These are phyloP conservation scores for Cyprichromis sp. DNA, from an alignment of 2,113 vertebrate species.

Conservation along the genomic window DNA sequence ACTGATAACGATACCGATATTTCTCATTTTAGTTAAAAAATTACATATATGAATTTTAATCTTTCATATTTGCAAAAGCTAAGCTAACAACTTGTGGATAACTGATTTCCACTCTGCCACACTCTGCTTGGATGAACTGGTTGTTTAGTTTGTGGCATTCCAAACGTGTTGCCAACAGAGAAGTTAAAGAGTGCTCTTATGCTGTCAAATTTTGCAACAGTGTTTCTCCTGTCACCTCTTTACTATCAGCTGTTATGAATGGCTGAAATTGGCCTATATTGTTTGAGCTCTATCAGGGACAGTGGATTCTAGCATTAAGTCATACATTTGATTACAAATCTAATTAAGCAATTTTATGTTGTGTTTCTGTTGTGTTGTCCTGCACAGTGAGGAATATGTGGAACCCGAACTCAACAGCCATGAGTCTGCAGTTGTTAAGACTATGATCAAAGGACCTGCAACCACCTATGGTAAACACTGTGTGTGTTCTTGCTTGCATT, in stretches of 20 bases:
- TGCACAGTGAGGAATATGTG: slow-evolving; percentile 60
- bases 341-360: not conserved
- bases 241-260: not conserved
- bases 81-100: not conserved
- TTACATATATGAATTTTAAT: not conserved
- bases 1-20: not conserved
- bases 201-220: not conserved
- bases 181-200: not conserved
- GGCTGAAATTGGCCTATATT: not conserved
- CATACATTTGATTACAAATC: not conserved
- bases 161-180: not conserved
- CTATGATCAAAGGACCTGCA: slow-evolving; percentile 57
- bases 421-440: slow-evolving; percentile 51
- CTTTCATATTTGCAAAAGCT: not conserved
- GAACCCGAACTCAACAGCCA: slow-evolving; percentile 48
- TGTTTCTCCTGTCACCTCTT: not conserved
- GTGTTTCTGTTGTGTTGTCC: not conserved
- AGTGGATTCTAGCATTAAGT: not conserved
- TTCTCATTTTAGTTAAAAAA: not conserved
- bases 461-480: slow-evolving; percentile 47
- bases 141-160: not conserved
- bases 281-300: not conserved
- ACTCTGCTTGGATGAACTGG: not conserved
- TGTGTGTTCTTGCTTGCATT: not conserved
- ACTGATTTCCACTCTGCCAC: not conserved